A percentile compares a stretch with the other conserved stretches of the same genome.
Evolutionary conservation across 1,140 invertebrate species (phyloP).

Genomic region (Euwallacea fornicatus): DNA sequence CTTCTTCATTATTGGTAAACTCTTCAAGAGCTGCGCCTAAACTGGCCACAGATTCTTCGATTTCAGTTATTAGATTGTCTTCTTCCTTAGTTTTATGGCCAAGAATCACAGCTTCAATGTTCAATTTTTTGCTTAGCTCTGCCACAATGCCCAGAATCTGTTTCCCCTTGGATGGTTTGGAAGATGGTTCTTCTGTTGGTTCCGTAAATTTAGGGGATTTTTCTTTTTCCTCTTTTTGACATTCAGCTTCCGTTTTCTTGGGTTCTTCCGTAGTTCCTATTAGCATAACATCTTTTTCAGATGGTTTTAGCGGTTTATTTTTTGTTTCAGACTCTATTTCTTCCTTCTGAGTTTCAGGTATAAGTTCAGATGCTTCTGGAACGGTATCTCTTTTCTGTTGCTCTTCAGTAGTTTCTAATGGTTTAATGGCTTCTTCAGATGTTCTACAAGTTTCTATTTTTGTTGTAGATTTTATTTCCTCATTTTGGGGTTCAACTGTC

Average conservation of each 20-base stretch:
- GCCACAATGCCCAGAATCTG: conserved; percentile 31
- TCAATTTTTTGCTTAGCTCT: conserved; percentile 33
- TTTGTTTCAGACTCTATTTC: not conserved
- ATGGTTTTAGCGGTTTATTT: not conserved
- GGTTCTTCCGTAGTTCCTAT: not conserved
- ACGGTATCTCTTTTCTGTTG: not conserved
- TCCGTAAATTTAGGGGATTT: not conserved
- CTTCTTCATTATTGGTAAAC: not conserved
- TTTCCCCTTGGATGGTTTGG: conserved; percentile 11
- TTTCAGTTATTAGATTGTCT: conserved; percentile 15
- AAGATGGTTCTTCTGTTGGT: not conserved
- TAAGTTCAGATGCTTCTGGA: not conserved
- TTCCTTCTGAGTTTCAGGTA: not conserved
- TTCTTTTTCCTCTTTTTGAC: no score
- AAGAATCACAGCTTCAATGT: conserved; percentile 29
- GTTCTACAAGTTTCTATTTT: not conserved
- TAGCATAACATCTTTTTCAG: not conserved
- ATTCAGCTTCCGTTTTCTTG: not conserved
- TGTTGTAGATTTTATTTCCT: not conserved
- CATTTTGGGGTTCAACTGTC: no score
- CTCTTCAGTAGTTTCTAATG: not conserved
- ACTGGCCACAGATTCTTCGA: conserved; percentile 8
- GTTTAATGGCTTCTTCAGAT: not conserved
- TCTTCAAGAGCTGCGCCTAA: conserved; percentile 16
- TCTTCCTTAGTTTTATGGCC: conserved; percentile 13